Percentiles rank a stretch among this genome's conserved stretches.
These are phyloP conservation scores for Leptopilina syphax DNA, from an alignment of 2,888 invertebrate species.

Conservation along the genomic window DNA sequence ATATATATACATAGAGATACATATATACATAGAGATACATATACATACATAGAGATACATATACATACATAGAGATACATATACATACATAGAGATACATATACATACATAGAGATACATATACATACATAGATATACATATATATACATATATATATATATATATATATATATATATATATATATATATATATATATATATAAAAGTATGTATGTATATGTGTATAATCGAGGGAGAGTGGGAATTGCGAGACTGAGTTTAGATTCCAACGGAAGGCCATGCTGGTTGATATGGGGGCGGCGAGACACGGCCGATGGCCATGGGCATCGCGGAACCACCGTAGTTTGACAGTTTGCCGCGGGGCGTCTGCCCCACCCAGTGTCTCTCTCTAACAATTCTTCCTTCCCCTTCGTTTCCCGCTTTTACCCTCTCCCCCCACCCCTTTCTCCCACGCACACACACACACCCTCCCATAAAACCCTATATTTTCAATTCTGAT, in stretches of 20 bases:
- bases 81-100: too few relatives aligned
- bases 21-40: too few relatives aligned
- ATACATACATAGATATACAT: too few relatives aligned
- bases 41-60: too few relatives aligned
- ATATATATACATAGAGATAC: too few relatives aligned
- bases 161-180: too few relatives aligned
- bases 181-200: not conserved
- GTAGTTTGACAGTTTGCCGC: conserved; percentile 76
- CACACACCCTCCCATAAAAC: not conserved
- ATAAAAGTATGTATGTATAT: too few relatives aligned
- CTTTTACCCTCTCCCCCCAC: conserved; percentile 8
- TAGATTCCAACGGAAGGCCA: conserved; percentile 41
- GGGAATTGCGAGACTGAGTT: conserved; percentile 29
- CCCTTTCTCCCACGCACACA: not conserved
- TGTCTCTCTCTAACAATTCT: conserved; percentile 45
- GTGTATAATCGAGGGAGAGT: not conserved
- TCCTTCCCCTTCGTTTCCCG: conserved; percentile 52
- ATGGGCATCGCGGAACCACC: conserved; percentile 72
- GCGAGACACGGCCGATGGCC: conserved; percentile 45
- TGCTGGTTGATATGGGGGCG: conserved; percentile 39
- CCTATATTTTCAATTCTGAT: too few relatives aligned
- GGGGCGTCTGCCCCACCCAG: conserved; percentile 75
- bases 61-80: too few relatives aligned
- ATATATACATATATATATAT: too few relatives aligned
- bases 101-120: too few relatives aligned